A percentile compares a stretch with the other conserved stretches of the same genome.
Evolutionary conservation across 2,888 invertebrate species (phyloP).

Genomic region (Noctua fimbriata): DNA sequence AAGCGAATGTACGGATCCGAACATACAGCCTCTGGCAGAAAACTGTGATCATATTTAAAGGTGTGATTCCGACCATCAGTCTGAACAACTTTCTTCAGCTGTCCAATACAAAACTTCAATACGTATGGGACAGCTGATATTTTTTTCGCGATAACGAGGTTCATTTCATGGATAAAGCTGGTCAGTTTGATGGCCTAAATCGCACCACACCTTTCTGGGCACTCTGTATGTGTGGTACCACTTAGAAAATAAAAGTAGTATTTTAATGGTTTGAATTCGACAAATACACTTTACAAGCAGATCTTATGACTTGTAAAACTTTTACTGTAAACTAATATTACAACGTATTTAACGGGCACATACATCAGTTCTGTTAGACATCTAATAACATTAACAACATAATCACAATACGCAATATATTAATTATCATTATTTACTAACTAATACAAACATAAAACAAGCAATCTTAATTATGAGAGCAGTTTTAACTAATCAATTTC

Average conservation of each 20-base stretch:
- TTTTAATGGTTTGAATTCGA: neutral
- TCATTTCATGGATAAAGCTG: neutral
- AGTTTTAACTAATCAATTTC: neutral
- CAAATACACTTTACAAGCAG: neutral
- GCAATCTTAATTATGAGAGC: slow-evolving; percentile 10
- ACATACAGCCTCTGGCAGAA: neutral
- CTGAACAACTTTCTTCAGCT: too few relatives aligned
- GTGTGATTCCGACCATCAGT: too few relatives aligned
- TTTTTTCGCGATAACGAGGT: neutral
- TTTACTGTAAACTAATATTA: neutral
- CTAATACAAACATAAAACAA: slow-evolving; percentile 24
- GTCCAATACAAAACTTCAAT: neutral
- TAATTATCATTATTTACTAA: slow-evolving; percentile 43
- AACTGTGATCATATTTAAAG: too few relatives aligned
- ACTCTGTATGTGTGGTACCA: neutral
- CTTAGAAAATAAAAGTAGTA: neutral
- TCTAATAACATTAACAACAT: slow-evolving; percentile 38
- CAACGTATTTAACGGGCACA: neutral
- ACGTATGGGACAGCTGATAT: neutral
- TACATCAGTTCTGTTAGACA: slow-evolving; percentile 40
- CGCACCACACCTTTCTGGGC: neutral
- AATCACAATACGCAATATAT: slow-evolving; percentile 42
- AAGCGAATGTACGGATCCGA: neutral
- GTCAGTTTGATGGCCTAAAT: neutral
- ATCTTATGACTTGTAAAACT: neutral